Conservation (phyloP, 1,140 invertebrate species). For the Aphelenchoides besseyi region DNA sequence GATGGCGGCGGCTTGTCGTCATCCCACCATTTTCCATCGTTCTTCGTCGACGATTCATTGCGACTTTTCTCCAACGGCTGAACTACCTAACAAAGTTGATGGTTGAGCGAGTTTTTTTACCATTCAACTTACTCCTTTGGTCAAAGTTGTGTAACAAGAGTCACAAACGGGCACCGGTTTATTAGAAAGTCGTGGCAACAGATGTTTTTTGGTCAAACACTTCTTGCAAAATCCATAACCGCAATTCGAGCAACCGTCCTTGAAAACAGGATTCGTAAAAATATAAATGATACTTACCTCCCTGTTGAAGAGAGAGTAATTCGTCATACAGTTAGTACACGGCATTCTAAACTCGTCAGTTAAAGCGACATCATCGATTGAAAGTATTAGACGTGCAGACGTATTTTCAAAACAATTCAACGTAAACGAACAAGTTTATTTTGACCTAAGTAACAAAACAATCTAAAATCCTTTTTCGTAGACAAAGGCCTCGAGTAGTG, state of each 20-base stretch:
- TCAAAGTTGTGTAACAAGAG: slow-evolving; percentile 14
- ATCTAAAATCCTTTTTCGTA: slow-evolving; percentile 74
- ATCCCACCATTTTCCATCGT: slow-evolving; percentile 23
- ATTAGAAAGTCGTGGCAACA: slow-evolving; percentile 11
- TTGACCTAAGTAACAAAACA: slow-evolving; percentile 28
- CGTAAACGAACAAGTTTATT: slow-evolving; percentile 3
- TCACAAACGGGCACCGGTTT: slow-evolving; percentile 30
- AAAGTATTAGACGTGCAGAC: background rate
- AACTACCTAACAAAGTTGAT: background rate
- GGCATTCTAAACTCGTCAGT: slow-evolving; percentile 37
- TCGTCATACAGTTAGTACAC: slow-evolving; percentile 33
- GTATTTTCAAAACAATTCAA: too few species aligned
- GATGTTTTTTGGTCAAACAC: slow-evolving; percentile 25
- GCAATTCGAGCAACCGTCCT: slow-evolving; percentile 28
- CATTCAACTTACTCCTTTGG: slow-evolving; percentile 17
- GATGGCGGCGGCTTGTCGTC: slow-evolving; percentile 31
- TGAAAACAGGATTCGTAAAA: background rate
- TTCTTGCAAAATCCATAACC: slow-evolving; percentile 29
- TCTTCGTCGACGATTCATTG: slow-evolving; percentile 7
- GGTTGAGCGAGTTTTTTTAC: background rate
- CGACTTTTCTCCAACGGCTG: slow-evolving; percentile 8
- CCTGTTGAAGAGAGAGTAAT: slow-evolving; percentile 15
- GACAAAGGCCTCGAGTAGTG: slow-evolving; percentile 72
- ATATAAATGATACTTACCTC: slow-evolving; percentile 18
- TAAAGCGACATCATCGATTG: background rate